Evolutionary conservation across 1,140 invertebrate genomes (phyloP).

Genomic region (Anoplophora glabripennis): DNA sequence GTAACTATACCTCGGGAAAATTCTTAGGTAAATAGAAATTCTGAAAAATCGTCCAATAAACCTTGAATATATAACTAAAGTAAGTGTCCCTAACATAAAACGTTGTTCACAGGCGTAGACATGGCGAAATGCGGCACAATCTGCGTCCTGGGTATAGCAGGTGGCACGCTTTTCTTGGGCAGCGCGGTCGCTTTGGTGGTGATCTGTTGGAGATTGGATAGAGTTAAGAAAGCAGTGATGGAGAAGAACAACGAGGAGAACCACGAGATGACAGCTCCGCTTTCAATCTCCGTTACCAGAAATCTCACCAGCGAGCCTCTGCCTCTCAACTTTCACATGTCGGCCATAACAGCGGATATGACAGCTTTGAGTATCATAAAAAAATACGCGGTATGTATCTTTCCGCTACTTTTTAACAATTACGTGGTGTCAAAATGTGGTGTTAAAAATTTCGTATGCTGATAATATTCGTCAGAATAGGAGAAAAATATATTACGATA

Average conservation of each 20-base stretch:
- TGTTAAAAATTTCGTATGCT: too few species aligned
- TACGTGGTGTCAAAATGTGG: too few species aligned
- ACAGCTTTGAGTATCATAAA: slow-evolving; percentile 21
- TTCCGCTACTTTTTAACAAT: too few species aligned
- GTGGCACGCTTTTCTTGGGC: slow-evolving; percentile 34
- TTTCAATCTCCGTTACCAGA: slow-evolving; percentile 40
- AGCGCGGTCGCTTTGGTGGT: slow-evolving; percentile 33
- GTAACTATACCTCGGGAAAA: slow-evolving; percentile 14
- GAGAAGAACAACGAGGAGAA: slow-evolving; percentile 31
- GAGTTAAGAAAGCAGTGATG: slow-evolving; percentile 33
- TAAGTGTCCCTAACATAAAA: too few species aligned
- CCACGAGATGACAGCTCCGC: slow-evolving; percentile 35
- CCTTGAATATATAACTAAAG: neutral
- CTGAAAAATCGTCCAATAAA: neutral
- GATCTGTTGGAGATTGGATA: slow-evolving; percentile 33
- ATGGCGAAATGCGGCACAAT: slow-evolving; percentile 38
- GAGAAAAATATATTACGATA: too few species aligned
- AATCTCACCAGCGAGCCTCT: slow-evolving; percentile 34
- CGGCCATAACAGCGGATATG: slow-evolving; percentile 20
- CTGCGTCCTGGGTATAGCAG: slow-evolving; percentile 40
- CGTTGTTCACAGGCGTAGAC: slow-evolving; percentile 14
- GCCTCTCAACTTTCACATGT: slow-evolving; percentile 44
- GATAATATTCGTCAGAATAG: too few species aligned
- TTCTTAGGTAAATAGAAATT: slow-evolving; percentile 16
- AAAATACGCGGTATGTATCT: slow-evolving; percentile 23